Conservation (phyloP, 2,888 invertebrate species). For the Clivina fossor region DNA sequence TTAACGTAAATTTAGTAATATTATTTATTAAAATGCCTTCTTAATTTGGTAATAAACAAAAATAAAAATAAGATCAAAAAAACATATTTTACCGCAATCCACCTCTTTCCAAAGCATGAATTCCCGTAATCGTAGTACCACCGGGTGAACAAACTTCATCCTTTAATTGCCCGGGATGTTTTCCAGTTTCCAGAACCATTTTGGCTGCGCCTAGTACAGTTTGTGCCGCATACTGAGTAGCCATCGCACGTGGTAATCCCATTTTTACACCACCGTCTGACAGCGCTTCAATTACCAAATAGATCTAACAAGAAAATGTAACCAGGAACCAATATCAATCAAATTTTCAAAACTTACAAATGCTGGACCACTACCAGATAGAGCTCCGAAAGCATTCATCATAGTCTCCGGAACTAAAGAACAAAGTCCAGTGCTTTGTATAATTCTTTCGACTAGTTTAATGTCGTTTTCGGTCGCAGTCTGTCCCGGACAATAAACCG, state of each 20-base stretch:
- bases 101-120: slow-evolving; percentile 78
- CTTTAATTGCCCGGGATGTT: slow-evolving; percentile 76
- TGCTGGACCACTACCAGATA: slow-evolving; percentile 90
- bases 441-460: slow-evolving; percentile 59
- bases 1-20: too few relatives aligned
- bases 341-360: slow-evolving; percentile 71
- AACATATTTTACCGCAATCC: slow-evolving; percentile 63
- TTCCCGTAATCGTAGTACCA: slow-evolving; percentile 88
- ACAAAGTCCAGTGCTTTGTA: slow-evolving; percentile 66
- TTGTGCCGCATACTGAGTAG: slow-evolving; percentile 82
- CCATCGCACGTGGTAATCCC: slow-evolving; percentile 82
- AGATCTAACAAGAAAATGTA: slow-evolving; percentile 62
- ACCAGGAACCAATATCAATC: not conserved
- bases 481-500: slow-evolving; percentile 62
- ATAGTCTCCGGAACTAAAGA: slow-evolving; percentile 77
- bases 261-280: slow-evolving; percentile 93
- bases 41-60: too few relatives aligned
- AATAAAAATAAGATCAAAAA: too few relatives aligned
- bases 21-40: too few relatives aligned
- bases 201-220: slow-evolving; percentile 78
- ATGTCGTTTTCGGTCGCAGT: slow-evolving; percentile 61
- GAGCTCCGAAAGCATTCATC: slow-evolving; percentile 77
- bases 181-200: slow-evolving; percentile 76
- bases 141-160: slow-evolving; percentile 90
- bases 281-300: slow-evolving; percentile 85